A percentile compares a stretch with the other conserved stretches of the same genome.
Conservation (phyloP, 2,797 vertebrate species). For the Cuniculus paca region DNA sequence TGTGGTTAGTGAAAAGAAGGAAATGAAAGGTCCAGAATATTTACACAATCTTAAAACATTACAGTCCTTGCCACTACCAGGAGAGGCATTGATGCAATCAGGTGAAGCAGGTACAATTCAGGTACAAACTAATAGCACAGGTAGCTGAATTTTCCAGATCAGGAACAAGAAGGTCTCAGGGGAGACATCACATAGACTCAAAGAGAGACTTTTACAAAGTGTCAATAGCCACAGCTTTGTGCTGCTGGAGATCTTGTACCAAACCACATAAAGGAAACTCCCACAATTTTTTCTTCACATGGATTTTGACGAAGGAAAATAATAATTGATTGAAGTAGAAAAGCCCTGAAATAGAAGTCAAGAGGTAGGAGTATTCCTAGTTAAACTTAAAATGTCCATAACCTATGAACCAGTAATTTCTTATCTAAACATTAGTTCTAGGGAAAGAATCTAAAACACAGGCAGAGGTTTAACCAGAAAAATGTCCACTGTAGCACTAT, state of each 20-base stretch:
- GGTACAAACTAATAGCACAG: not conserved
- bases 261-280: not conserved
- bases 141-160: not conserved
- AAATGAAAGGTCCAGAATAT: not conserved
- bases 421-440: conserved; percentile 19
- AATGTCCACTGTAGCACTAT: conserved; percentile 16
- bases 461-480: conserved; percentile 10
- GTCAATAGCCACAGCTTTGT: not conserved
- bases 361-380: not conserved
- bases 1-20: not conserved
- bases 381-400: conserved; percentile 57
- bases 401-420: conserved; percentile 60
- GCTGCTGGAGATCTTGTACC: not conserved
- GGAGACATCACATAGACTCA: not conserved
- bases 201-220: not conserved
- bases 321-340: conserved; percentile 78
- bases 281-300: not conserved
- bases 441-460: conserved; percentile 53
- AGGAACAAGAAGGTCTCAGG: not conserved
- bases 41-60: not conserved
- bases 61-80: not conserved
- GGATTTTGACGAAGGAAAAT: conserved; percentile 31
- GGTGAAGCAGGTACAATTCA: not conserved
- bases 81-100: not conserved
- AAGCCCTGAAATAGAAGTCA: conserved; percentile 81